A percentile compares a stretch with the other conserved stretches of the same genome.
Evolutionary conservation across 2,888 invertebrate genomes (phyloP).

Genomic region (Megalurothrips usitatus): DNA sequence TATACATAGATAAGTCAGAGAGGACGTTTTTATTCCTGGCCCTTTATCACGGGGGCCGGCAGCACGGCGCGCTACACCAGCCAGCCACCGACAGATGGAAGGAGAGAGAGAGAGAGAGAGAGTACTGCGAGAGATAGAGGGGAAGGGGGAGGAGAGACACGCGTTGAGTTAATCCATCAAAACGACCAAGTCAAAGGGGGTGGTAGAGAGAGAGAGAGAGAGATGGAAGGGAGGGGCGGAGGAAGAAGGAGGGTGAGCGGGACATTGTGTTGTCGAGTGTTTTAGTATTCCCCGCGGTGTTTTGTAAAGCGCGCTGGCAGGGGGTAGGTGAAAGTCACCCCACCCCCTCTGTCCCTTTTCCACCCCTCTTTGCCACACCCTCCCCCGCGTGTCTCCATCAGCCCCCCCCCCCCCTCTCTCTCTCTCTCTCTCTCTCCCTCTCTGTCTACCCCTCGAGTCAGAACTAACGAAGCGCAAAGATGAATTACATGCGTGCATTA

Average conservation of each 20-base stretch:
- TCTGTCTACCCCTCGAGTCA: not conserved
- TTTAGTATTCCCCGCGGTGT: slow-evolving; percentile 26
- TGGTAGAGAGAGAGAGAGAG: not conserved
- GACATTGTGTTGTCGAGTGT: slow-evolving; percentile 24
- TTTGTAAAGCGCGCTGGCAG: slow-evolving; percentile 19
- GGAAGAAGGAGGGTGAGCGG: slow-evolving; percentile 1
- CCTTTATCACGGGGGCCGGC: not conserved
- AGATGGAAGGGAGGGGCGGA: not conserved
- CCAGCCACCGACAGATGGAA: slow-evolving; percentile 21
- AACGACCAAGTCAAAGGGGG: slow-evolving; percentile 21
- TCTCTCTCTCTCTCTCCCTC: not conserved
- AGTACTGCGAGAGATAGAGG: slow-evolving; percentile 3
- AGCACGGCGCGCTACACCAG: not conserved
- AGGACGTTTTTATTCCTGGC: slow-evolving; percentile 9
- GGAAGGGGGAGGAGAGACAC: not conserved
- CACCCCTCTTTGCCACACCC: not conserved
- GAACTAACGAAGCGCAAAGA: slow-evolving; percentile 24
- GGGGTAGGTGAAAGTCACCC: slow-evolving; percentile 16
- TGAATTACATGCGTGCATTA: slow-evolving; percentile 23
- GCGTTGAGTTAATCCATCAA: slow-evolving; percentile 26
- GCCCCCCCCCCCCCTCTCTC: not conserved
- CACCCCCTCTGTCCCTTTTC: not conserved
- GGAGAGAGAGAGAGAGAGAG: not conserved
- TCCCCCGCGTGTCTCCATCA: not conserved
- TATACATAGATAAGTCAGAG: slow-evolving; percentile 25